phyloP scores from a whole-genome alignment of 2,888 invertebrate species.

The Parnassius orleans region DNA sequence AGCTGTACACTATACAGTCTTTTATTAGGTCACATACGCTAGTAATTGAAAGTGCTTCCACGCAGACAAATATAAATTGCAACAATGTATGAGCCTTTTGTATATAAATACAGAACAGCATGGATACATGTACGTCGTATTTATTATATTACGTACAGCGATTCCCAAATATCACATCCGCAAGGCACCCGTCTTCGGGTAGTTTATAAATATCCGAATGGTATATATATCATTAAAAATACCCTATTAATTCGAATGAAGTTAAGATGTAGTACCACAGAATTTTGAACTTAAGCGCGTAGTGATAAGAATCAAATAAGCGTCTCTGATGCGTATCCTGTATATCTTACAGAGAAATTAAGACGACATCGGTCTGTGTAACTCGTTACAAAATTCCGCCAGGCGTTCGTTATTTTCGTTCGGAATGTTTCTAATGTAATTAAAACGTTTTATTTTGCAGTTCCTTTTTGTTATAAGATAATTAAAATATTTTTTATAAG shows the following conservation, averaged over 20 bases:
- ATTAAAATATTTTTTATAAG: not conserved
- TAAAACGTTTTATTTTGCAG: not conserved
- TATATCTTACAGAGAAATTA: constrained; percentile 47
- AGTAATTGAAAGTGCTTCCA: constrained; percentile 23
- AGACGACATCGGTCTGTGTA: constrained; percentile 48
- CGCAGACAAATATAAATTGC: constrained; percentile 25
- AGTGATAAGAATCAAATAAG: constrained; percentile 21
- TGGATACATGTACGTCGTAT: not conserved
- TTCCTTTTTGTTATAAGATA: not conserved
- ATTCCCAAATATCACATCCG: constrained; percentile 32
- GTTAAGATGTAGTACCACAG: constrained; percentile 17
- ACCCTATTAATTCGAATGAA: constrained; percentile 35
- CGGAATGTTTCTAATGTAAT: constrained; percentile 13
- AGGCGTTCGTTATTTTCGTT: constrained; percentile 49
- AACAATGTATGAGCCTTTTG: constrained; percentile 22
- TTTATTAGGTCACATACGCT: constrained; percentile 25
- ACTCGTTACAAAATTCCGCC: constrained; percentile 54
- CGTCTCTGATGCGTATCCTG: constrained; percentile 11
- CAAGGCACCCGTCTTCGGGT: constrained; percentile 33
- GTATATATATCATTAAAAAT: constrained; percentile 63
- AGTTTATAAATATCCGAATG: constrained; percentile 60
- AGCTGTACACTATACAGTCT: constrained; percentile 2
- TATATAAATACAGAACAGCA: constrained; percentile 4
- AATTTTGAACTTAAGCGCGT: constrained; percentile 17
- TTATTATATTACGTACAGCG: constrained; percentile 22